These are phyloP conservation scores for Conistra vaccinii DNA, from an alignment of 2,888 invertebrate genomes.

Conservation along the genomic window DNA sequence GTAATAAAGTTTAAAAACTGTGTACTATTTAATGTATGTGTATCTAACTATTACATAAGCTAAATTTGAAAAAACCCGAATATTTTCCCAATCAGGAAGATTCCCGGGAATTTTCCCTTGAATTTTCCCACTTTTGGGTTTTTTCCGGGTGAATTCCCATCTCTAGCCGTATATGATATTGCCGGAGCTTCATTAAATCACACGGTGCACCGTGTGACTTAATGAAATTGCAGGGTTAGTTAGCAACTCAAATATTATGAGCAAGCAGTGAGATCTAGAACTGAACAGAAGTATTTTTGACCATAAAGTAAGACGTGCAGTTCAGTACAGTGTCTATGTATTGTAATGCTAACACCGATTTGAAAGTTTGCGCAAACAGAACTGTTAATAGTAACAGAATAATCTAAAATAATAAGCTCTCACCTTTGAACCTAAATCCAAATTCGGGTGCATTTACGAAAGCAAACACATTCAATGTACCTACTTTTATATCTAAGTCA, in stretches of 20 bases:
- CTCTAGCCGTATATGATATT: slow-evolving; percentile 18
- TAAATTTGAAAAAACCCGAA: no score
- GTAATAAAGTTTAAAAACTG: no score
- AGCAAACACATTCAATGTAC: neutral
- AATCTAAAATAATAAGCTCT: neutral
- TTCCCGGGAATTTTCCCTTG: no score
- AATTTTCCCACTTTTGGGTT: no score
- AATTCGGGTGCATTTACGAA: neutral
- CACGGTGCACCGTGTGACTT: no score
- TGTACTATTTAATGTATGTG: no score
- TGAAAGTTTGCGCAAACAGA: neutral
- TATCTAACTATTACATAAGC: no score
- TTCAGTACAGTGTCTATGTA: neutral
- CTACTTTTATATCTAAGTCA: neutral
- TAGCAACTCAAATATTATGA: slow-evolving; percentile 8
- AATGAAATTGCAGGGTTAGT: neutral
- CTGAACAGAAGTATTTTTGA: neutral
- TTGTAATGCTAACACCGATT: neutral
- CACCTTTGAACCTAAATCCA: neutral
- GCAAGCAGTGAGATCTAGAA: neutral
- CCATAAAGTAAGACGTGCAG: neutral
- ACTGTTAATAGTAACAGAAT: neutral
- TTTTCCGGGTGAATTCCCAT: no score
- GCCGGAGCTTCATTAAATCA: slow-evolving; percentile 8
- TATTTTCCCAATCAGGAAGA: no score